A percentile compares a stretch with the other conserved stretches of the same genome.
Conservation (phyloP, 2,797 vertebrate species). For the Naso thynnoides region DNA sequence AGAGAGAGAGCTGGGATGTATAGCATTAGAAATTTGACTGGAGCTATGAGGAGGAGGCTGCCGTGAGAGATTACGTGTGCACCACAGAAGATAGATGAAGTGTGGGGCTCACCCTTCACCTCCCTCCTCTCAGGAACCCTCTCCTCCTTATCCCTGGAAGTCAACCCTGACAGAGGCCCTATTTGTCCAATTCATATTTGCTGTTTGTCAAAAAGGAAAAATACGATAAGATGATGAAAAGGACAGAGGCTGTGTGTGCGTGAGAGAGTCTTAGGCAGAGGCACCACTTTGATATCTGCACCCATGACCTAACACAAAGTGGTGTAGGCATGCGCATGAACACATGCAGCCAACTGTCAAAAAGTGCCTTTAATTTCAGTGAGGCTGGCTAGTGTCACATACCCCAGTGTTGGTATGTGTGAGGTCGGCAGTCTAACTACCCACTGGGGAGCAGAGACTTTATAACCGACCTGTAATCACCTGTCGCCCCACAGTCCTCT, state of each 20-base stretch:
- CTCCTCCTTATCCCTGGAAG: slow-evolving; percentile 61
- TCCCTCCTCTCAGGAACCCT: slow-evolving; percentile 21
- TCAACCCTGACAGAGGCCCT: slow-evolving; percentile 52
- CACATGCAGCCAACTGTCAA: slow-evolving; percentile 55
- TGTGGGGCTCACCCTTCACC: slow-evolving; percentile 26
- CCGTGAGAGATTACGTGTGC: slow-evolving; percentile 17
- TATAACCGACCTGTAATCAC: slow-evolving; percentile 57
- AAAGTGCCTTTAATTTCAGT: slow-evolving; percentile 63
- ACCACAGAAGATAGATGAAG: slow-evolving; percentile 63
- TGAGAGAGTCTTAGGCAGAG: slow-evolving; percentile 41
- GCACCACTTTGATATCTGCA: slow-evolving; percentile 35
- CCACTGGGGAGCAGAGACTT: slow-evolving; percentile 43
- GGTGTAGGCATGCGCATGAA: slow-evolving; percentile 20
- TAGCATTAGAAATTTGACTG: slow-evolving; percentile 32
- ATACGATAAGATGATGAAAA: slow-evolving; percentile 24
- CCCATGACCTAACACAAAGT: slow-evolving; percentile 4
- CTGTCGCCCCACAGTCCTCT: slow-evolving; percentile 52
- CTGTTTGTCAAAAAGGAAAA: slow-evolving; percentile 59
- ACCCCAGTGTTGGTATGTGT: slow-evolving; percentile 22
- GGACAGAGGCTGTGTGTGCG: slow-evolving; percentile 14
- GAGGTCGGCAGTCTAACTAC: slow-evolving; percentile 46
- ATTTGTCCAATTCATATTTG: slow-evolving; percentile 70
- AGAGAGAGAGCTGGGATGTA: slow-evolving; percentile 32
- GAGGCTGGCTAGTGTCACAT: slow-evolving; percentile 48
- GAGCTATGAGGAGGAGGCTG: slow-evolving; percentile 25